phyloP scores from a whole-genome alignment of 1,140 invertebrate species.

The Drosophila kanapiae region DNA sequence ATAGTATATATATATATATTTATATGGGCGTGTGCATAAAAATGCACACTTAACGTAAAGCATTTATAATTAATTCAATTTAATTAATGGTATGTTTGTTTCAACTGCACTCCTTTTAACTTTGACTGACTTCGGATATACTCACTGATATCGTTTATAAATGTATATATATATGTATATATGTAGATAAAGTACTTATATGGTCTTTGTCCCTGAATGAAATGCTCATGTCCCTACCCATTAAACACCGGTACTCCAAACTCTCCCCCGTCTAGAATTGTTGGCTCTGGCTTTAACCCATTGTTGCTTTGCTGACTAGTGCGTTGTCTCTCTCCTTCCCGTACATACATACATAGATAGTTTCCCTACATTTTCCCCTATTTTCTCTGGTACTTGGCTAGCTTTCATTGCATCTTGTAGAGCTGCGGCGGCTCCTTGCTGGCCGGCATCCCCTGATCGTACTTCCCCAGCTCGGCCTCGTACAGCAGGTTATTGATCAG shows the following conservation, averaged over 20 bases:
- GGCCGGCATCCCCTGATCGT: slow-evolving; percentile 81
- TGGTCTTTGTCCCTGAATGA: slow-evolving; percentile 82
- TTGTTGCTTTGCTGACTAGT: slow-evolving; percentile 71
- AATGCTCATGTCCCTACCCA: slow-evolving; percentile 49
- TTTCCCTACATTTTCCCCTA: slow-evolving; percentile 1
- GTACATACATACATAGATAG: too few species aligned
- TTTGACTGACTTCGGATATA: slow-evolving; percentile 52
- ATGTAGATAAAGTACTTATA: slow-evolving; percentile 75
- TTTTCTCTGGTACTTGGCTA: not conserved
- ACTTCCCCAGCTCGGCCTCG: slow-evolving; percentile 80
- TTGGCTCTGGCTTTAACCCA: slow-evolving; percentile 50
- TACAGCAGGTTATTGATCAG: slow-evolving; percentile 81
- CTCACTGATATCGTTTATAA: slow-evolving; percentile 42
- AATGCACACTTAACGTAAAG: slow-evolving; percentile 35
- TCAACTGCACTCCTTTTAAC: slow-evolving; percentile 41
- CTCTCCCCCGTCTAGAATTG: slow-evolving; percentile 44
- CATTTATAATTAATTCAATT: slow-evolving; percentile 64
- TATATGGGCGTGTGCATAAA: slow-evolving; percentile 18
- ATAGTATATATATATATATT: slow-evolving; percentile 13
- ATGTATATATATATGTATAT: slow-evolving; percentile 38
- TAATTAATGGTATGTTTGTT: slow-evolving; percentile 68
- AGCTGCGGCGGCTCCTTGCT: slow-evolving; percentile 81
- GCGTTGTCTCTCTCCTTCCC: slow-evolving; percentile 37
- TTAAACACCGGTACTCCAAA: slow-evolving; percentile 12
- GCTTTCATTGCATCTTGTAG: slow-evolving; percentile 73